Percentiles rank a stretch among this genome's conserved stretches.
phyloP scores from a whole-genome alignment of 92 coral and sea anemone species.

The Phenganax subtilis region DNA sequence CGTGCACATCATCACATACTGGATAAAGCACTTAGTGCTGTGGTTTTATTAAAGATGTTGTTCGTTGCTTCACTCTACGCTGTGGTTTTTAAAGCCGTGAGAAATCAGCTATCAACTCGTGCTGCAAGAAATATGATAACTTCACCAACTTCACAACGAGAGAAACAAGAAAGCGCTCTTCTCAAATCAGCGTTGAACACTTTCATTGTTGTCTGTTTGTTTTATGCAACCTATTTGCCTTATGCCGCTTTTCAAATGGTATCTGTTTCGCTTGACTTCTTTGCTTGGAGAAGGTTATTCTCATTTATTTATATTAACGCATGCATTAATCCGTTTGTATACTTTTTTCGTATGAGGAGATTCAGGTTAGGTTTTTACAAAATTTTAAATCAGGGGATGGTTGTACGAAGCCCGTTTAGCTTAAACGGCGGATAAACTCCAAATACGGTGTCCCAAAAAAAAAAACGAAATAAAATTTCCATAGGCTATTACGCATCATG shows the following conservation, averaged over 20 bases:
- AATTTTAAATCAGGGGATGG: background rate
- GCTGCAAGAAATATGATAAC: background rate
- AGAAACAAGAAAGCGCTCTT: background rate
- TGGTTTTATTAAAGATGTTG: constrained; percentile 15
- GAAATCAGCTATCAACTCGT: constrained; percentile 17
- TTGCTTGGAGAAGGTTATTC: constrained; percentile 22
- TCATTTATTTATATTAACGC: constrained; percentile 29
- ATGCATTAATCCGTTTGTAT: constrained; percentile 27
- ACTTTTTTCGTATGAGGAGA: constrained; percentile 27
- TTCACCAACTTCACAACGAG: background rate
- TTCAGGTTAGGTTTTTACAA: background rate
- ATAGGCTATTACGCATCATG: no score
- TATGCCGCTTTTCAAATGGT: constrained; percentile 28
- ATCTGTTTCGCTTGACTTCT: constrained; percentile 8
- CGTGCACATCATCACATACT: background rate
- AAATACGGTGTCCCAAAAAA: no score
- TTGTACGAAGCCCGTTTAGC: no score
- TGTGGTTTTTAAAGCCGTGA: constrained; percentile 26
- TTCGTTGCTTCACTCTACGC: constrained; percentile 4
- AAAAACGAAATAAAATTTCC: no score
- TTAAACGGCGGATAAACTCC: no score
- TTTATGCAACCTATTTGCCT: constrained; percentile 26
- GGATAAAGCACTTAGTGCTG: constrained; percentile 16
- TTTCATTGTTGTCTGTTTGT: constrained; percentile 21
- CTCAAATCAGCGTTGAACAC: constrained; percentile 20